phyloP scores from a whole-genome alignment of 2,888 invertebrate species.

The Lathronympha strigana region DNA sequence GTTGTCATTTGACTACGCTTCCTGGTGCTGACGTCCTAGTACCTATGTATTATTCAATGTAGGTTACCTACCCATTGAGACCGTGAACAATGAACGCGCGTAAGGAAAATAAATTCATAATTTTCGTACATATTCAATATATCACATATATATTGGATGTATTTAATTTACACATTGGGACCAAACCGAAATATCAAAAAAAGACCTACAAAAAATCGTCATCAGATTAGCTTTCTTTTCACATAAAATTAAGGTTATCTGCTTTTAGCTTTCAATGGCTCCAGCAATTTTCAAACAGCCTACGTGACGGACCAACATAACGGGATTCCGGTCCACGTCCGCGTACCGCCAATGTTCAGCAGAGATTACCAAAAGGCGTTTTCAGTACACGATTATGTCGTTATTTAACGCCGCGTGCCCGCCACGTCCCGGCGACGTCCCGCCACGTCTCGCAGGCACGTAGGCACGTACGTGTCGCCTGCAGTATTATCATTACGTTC shows the following conservation, averaged over 20 bases:
- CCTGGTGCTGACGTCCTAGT: too few relatives aligned
- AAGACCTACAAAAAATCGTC: not conserved
- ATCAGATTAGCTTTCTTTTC: not conserved
- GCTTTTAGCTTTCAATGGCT: not conserved
- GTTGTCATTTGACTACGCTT: too few relatives aligned
- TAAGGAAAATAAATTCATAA: too few relatives aligned
- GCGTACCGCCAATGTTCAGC: not conserved
- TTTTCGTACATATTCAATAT: too few relatives aligned
- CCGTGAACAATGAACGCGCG: too few relatives aligned
- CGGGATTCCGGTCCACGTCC: not conserved
- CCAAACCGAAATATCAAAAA: not conserved
- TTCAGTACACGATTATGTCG: not conserved
- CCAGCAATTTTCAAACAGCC: not conserved
- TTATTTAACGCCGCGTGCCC: not conserved
- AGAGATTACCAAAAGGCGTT: constrained; percentile 8
- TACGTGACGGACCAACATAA: not conserved
- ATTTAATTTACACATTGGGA: not conserved
- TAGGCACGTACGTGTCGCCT: constrained; percentile 18
- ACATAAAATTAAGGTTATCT: not conserved
- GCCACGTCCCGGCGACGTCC: constrained; percentile 8
- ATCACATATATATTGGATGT: too few relatives aligned
- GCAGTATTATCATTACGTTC: constrained; percentile 30
- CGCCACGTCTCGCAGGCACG: constrained; percentile 2
- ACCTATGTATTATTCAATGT: too few relatives aligned
- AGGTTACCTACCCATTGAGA: too few relatives aligned